A percentile compares a stretch with the other conserved stretches of the same genome.
Evolutionary conservation across 2,888 invertebrate species (phyloP).

Genomic region (Aromia moschata): DNA sequence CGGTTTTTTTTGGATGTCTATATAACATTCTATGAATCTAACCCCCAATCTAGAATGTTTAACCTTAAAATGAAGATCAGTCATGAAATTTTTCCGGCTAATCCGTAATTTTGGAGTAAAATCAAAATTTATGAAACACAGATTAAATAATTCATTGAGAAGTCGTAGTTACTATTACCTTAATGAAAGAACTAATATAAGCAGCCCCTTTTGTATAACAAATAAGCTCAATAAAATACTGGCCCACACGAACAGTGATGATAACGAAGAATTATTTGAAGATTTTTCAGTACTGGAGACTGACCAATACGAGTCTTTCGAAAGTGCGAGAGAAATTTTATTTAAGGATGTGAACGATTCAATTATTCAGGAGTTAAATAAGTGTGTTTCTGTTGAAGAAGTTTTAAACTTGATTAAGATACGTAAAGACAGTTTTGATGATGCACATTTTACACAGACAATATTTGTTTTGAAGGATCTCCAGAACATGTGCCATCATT

Average conservation of each 20-base stretch:
- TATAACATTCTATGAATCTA: neutral
- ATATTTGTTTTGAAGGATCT: slow-evolving; percentile 60
- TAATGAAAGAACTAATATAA: neutral
- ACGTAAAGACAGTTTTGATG: slow-evolving; percentile 40
- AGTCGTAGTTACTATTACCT: neutral
- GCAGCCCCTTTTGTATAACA: neutral
- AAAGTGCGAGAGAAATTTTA: slow-evolving; percentile 29
- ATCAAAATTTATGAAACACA: neutral
- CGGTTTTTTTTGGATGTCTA: too few relatives aligned
- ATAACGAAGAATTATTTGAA: slow-evolving; percentile 26
- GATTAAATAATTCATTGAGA: neutral
- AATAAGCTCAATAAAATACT: neutral
- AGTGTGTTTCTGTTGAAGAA: slow-evolving; percentile 57
- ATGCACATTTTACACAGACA: slow-evolving; percentile 49
- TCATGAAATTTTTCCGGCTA: slow-evolving; percentile 5
- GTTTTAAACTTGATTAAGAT: slow-evolving; percentile 56
- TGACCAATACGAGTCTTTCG: slow-evolving; percentile 16
- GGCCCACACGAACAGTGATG: slow-evolving; percentile 27
- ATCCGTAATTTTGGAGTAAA: neutral
- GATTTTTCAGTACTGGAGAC: slow-evolving; percentile 25
- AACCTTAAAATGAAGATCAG: neutral
- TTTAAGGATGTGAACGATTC: slow-evolving; percentile 49
- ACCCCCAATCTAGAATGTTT: neutral
- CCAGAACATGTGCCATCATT: slow-evolving; percentile 55
- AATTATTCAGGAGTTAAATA: slow-evolving; percentile 51